Base-by-base conservation (phyloP, 2,888 invertebrate species). In the Epirrita christyi region DNA sequence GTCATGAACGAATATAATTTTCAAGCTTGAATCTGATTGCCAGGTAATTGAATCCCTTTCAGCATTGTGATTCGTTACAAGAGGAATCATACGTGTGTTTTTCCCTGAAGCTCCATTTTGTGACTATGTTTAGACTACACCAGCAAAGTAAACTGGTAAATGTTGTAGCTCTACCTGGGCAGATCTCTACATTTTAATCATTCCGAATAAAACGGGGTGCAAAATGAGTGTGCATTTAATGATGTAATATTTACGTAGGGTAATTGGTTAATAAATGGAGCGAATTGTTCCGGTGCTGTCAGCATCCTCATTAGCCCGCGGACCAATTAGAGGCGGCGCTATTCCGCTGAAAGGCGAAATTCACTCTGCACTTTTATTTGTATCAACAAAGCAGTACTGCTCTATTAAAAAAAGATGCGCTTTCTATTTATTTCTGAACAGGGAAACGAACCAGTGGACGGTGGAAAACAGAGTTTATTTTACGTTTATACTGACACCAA, bases 261-360 rank as follows among this genome's bases (percentile, higher is more conserved):
- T 83, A 85, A 87, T 86, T 87, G 88, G 80, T 86, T 76, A 80
- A 79, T 83, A 85, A 88, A 88, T 83, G 74, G 76, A 83, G 82
- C 78, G 85, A 88, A 87, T 85, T 83, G 91, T 90, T 91, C 92
- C 91, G 90, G 85, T 78, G 81, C 54, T 78, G 88, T 84, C 86
- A 81, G 89, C 86, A 83, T 92, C 92, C 92, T 92, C 92, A 92
- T 92, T 92, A 92, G 78, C 74, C 68, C 68, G 81, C 80, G 73
- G 67, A 70, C 84, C 90, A 92, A 91, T 92, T 92, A 91, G 80
- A 74, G 67, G 74, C 53, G 42, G 70, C 68, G 79, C 82, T 81
- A 82, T 88, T 86, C 76, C 70, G 81, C 78, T 74, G 72, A 78
- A 77, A 79, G 81, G 83, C 83, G 82, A 88, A 88, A 78, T 77